These are phyloP conservation scores for Pheosia gnoma DNA, from an alignment of 2,888 invertebrate genomes.

Conservation along the genomic window DNA sequence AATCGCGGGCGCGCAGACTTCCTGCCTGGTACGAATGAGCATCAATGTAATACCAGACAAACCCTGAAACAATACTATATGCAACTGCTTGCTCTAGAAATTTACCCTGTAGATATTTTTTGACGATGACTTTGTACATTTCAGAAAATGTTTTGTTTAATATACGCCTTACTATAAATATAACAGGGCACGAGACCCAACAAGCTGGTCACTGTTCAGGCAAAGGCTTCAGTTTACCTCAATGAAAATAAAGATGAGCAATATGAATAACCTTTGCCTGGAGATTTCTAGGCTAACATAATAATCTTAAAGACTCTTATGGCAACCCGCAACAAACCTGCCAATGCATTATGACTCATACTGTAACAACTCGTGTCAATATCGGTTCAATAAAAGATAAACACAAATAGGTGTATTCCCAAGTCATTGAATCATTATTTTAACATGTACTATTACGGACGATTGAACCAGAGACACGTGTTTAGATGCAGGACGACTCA, in stretches of 20 bases:
- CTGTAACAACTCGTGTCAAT: not conserved
- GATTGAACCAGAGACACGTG: not conserved
- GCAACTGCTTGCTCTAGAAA: not conserved
- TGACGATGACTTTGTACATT: not conserved
- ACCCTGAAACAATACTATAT: slow-evolving; percentile 11
- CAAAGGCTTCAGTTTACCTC: not conserved
- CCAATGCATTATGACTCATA: not conserved
- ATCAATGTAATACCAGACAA: slow-evolving; percentile 4
- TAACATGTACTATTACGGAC: not conserved
- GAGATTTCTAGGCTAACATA: not conserved
- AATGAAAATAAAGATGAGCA: not conserved
- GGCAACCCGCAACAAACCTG: not conserved
- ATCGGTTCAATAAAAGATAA: not conserved
- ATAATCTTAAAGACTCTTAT: not conserved
- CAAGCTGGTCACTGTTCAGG: too few relatives aligned
- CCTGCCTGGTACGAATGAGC: slow-evolving; percentile 1
- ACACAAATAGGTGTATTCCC: not conserved
- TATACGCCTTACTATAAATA: too few relatives aligned
- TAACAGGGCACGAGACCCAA: too few relatives aligned
- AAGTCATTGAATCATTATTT: not conserved
- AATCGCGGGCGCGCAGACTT: not conserved
- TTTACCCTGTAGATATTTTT: too few relatives aligned
- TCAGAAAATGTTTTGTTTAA: too few relatives aligned
- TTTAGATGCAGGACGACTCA: not conserved
- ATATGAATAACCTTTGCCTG: not conserved